Evolutionary conservation across 1,140 invertebrate genomes (phyloP), one percentile per base, ranked within the genome.

Genomic region (Apocrypta bakeri): DNA sequence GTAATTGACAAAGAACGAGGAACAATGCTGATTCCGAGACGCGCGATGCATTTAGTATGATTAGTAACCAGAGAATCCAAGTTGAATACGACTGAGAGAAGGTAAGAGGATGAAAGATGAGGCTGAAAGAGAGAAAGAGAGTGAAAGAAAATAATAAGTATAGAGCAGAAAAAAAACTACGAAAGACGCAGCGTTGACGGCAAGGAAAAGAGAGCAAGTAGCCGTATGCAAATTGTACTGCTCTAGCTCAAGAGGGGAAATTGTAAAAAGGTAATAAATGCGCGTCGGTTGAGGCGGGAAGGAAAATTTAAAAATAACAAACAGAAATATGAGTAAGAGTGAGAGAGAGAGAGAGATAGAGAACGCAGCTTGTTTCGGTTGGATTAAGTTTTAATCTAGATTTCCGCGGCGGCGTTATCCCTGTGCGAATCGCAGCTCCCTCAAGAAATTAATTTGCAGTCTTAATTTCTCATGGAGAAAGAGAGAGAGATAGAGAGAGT

Each of bases 341-440:
- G 11, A 64, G 14, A 66, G 33, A 56, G 11, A 7, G 14, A 79
- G 25, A 71, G 68, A 25, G 21, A 37, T 8, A n/a, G 1, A 56
- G 48, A 6, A 12, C 74, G 17, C 24, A 29, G 33, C 25, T 76
- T 82, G 56, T 80, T 83, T 87, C 82, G 80, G 83, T 86, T 85
- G 84, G 85, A 82, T 81, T 77, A 85, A 83, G 86, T 85, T 87
- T 85, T 81, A 86, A 87, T 87, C 83, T 86, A 84, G 81, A 87
- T 87, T 83, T 83, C 79, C 64, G 42, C 61, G 56, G 69, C 64
- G 80, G 78, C 64, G 33, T 37, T 82, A 83, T 75, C 66, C 37
- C 66, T 4, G 40, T 4, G 25, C 33, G 25, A 56, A 71, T 71
- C 48, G 9, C n/a, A 29, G 24, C n/a, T 71, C 48, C 42, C 25